These are phyloP conservation scores for Drosophila saltans DNA, from an alignment of 1,140 invertebrate species.

Conservation along the genomic window DNA sequence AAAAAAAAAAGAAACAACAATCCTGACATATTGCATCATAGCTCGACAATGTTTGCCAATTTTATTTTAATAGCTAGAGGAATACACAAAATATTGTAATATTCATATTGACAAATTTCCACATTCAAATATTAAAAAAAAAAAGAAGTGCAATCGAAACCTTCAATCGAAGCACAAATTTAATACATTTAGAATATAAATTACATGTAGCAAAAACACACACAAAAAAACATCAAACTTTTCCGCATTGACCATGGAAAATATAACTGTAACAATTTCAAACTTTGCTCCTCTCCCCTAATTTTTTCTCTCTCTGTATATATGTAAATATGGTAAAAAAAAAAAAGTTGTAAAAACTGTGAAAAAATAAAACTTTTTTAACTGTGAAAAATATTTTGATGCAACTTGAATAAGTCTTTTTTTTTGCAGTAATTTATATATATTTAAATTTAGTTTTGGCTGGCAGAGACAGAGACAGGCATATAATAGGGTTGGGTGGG, in stretches of 20 bases:
- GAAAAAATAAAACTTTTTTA: slow-evolving; percentile 50
- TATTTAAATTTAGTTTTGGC: slow-evolving; percentile 40
- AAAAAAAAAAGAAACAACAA: neutral
- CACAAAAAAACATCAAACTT: slow-evolving; percentile 34
- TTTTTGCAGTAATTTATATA: neutral
- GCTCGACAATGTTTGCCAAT: neutral
- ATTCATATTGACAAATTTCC: slow-evolving; percentile 21
- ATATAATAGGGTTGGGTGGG: neutral
- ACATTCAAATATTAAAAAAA: slow-evolving; percentile 1
- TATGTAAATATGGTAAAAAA: neutral
- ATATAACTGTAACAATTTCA: slow-evolving; percentile 65
- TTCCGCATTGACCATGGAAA: slow-evolving; percentile 51
- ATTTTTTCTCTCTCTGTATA: slow-evolving; percentile 14
- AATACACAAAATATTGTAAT: slow-evolving; percentile 8
- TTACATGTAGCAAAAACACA: slow-evolving; percentile 20
- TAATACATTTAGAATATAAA: slow-evolving; percentile 50
- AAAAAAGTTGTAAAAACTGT: slow-evolving; percentile 20
- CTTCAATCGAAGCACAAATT: slow-evolving; percentile 7
- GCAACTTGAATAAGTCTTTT: slow-evolving; percentile 17
- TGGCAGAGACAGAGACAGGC: neutral
- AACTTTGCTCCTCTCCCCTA: slow-evolving; percentile 28
- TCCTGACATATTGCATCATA: neutral
- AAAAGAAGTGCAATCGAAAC: slow-evolving; percentile 4
- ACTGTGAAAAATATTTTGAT: slow-evolving; percentile 56
- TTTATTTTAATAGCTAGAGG: slow-evolving; percentile 5